Conservation (phyloP, 2,888 invertebrate species). For the Imbricaverruca yamaguchii region DNA sequence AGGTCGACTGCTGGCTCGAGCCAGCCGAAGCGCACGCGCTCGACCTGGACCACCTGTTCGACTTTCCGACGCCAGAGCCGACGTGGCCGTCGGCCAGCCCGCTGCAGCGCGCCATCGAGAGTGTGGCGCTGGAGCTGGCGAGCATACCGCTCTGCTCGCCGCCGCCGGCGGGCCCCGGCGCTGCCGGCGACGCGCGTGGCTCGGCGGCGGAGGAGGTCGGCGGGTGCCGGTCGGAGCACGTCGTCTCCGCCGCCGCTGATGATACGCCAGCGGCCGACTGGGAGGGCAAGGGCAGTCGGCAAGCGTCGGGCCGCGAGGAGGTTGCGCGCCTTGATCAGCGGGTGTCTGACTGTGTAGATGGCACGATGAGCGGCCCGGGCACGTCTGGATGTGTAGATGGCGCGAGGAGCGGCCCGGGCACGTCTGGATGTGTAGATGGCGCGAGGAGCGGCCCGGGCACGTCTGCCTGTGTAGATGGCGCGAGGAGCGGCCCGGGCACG, state of each 20-base stretch:
- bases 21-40: background rate
- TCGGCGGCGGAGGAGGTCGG: background rate
- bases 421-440: background rate
- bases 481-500: background rate
- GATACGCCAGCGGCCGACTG: no score
- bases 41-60: background rate
- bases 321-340: no score
- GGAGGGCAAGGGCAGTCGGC: no score
- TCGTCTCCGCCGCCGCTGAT: no score
- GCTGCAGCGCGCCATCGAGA: background rate
- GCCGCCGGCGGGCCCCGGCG: background rate
- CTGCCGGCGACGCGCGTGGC: background rate
- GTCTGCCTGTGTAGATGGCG: background rate
- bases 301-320: no score
- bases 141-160: background rate
- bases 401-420: background rate
- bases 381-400: background rate
- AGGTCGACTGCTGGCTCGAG: background rate
- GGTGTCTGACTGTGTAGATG: no score
- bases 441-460: background rate
- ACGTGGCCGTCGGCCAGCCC: background rate
- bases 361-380: background rate
- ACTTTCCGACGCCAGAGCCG: background rate
- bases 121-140: conserved; percentile 12
- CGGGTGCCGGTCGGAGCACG: no score